These are phyloP conservation scores for Meandrusa payeni DNA, from an alignment of 2,888 invertebrate species.

Conservation along the genomic window DNA sequence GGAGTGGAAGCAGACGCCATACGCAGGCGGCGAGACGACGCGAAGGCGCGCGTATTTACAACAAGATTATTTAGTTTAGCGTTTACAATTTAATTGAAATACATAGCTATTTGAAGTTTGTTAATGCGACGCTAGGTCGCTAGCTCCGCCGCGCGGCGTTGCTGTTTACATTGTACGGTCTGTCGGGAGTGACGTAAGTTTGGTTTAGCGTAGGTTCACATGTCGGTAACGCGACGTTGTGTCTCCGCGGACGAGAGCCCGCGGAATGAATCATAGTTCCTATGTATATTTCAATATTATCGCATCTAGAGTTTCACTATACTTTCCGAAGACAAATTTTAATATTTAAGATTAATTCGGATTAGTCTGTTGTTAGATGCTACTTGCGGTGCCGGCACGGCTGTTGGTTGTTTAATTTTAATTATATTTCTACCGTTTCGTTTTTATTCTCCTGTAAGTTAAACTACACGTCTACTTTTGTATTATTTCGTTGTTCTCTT, in stretches of 20 bases:
- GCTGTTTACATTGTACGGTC: conserved; percentile 49
- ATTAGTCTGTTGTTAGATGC: conserved; percentile 78
- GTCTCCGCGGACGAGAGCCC: conserved; percentile 71
- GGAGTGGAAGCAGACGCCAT: conserved; percentile 34
- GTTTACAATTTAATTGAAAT: conserved; percentile 50
- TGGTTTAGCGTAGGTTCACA: conserved; percentile 67
- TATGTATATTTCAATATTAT: conserved; percentile 82
- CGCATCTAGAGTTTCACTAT: conserved; percentile 81
- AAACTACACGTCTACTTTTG: conserved; percentile 43
- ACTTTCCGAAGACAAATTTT: conserved; percentile 81
- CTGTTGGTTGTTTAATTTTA: conserved; percentile 71
- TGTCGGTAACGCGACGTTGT: conserved; percentile 75
- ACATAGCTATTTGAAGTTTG: conserved; percentile 48
- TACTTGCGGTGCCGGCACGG: conserved; percentile 73
- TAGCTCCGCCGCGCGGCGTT: conserved; percentile 50
- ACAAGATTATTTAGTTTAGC: conserved; percentile 70
- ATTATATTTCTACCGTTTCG: conserved; percentile 43
- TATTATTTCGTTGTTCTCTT: conserved; percentile 59
- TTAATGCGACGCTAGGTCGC: conserved; percentile 47
- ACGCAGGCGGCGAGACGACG: conserved; percentile 50
- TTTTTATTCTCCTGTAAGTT: conserved; percentile 38
- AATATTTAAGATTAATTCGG: conserved; percentile 81
- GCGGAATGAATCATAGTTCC: conserved; percentile 81
- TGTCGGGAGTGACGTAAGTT: conserved; percentile 58
- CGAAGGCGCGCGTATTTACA: conserved; percentile 75